Percentiles rank a stretch among this genome's conserved stretches.
These are phyloP conservation scores for Pogonocherus hispidulus DNA, from an alignment of 2,888 invertebrate species.

Conservation along the genomic window DNA sequence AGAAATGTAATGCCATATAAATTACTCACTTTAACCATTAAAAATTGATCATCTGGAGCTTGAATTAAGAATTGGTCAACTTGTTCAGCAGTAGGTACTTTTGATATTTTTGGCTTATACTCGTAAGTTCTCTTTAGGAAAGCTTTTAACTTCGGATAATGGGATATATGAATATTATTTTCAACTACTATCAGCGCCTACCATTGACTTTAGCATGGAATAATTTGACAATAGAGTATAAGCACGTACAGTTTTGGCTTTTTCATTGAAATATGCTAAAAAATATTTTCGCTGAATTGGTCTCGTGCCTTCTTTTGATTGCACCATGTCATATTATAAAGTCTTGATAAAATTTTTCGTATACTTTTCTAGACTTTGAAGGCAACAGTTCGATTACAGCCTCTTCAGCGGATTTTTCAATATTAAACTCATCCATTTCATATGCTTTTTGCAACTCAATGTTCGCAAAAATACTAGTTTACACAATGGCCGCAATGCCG, in stretches of 20 bases:
- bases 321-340: conserved; percentile 20
- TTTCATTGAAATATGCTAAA: conserved; percentile 20
- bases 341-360: conserved; percentile 26
- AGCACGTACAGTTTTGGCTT: conserved; percentile 21
- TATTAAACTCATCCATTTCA: conserved; percentile 1
- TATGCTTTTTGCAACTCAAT: background rate
- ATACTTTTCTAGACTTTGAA: conserved; percentile 25
- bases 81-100: conserved; percentile 5
- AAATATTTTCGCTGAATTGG: conserved; percentile 2
- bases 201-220: conserved; percentile 3
- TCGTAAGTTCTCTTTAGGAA: background rate
- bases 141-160: conserved; percentile 4
- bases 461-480: conserved; percentile 3
- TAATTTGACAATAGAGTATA: background rate
- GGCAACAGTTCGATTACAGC: conserved; percentile 18
- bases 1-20: background rate
- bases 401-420: background rate
- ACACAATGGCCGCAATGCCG: conserved; percentile 1
- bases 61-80: conserved; percentile 10
- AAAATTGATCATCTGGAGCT: conserved; percentile 10
- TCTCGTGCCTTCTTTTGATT: conserved; percentile 15
- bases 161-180: conserved; percentile 2
- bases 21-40: conserved; percentile 12
- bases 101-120: background rate
- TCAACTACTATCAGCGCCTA: background rate